Evolutionary conservation across 2,888 invertebrate genomes (phyloP), one percentile per base, ranked within the genome.

Genomic region (Brachylomia viminalis): DNA sequence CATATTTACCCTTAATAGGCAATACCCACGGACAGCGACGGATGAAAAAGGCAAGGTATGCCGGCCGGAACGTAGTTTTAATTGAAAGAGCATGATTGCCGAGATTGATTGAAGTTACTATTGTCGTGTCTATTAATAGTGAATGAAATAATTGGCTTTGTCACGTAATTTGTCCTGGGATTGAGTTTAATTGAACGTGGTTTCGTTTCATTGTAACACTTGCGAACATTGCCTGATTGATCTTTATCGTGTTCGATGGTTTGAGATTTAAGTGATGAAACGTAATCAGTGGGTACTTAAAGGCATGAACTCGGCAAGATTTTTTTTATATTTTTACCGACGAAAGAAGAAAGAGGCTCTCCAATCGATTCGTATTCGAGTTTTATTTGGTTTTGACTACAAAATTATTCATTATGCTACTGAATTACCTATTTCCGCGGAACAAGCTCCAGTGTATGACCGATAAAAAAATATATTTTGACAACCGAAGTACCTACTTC

Each of bases 1-100:
- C 91, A 91, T 92, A 93, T 94, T 92, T 94, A 90, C 90, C 95
- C 94, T 90, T 94, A 94, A 89, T 92, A 91, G 95, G 95, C 73
- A 83, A 91, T 81, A 88, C 84, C 91, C 94, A 93, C 89, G 94
- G 93, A 92, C 92, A 83, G 81, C 87, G 80, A 87, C 87, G 66
- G 86, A 92, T 93, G 71, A 87, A 93, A 92, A 95, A 92, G 95
- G 94, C 88, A 92, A 92, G 92, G 92, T 93, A 94, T 95, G 94
- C 93, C 94, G 94, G 94, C 93, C 94, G 94, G 95, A 95, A 95
- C 93, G 93, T 84, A 75, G 90, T 86, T 90, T 91, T 86, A 86
- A 88, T 88, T 84, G 64, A 81, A 89, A 87, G 87, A 88, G 85
- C 87, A 87, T 82, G 86, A 85, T 82, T 82, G 64, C 85, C 47